Conservation (phyloP, 1,140 invertebrate genomes). For the Cydia splendana region DNA sequence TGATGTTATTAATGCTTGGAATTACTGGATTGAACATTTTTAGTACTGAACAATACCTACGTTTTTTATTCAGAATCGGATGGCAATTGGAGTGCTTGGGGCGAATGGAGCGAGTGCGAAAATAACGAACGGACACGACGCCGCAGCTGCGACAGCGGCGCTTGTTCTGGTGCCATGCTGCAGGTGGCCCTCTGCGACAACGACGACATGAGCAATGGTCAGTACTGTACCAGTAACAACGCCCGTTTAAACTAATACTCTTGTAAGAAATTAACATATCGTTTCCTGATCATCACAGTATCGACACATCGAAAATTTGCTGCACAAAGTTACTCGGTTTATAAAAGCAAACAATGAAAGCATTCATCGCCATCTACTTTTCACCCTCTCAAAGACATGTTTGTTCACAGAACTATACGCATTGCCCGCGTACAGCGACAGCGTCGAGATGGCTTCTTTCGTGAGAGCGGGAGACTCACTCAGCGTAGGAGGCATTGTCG, state of each 20-base stretch:
- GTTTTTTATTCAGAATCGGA: slow-evolving; percentile 59
- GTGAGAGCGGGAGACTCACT: slow-evolving; percentile 64
- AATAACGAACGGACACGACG: slow-evolving; percentile 83
- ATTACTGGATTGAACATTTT: too few relatives aligned
- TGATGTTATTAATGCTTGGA: too few relatives aligned
- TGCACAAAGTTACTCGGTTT: too few relatives aligned
- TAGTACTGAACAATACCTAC: not conserved
- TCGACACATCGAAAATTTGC: too few relatives aligned
- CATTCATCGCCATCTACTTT: not conserved
- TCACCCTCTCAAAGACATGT: slow-evolving; percentile 4
- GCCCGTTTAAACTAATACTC: not conserved
- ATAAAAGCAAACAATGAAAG: too few relatives aligned
- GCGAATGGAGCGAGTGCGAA: slow-evolving; percentile 85
- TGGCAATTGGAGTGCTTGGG: slow-evolving; percentile 83
- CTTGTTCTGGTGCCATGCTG: slow-evolving; percentile 83
- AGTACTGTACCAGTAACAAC: not conserved
- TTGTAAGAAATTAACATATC: too few relatives aligned
- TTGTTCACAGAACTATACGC: slow-evolving; percentile 66
- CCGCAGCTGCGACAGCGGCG: slow-evolving; percentile 79
- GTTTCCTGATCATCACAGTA: too few relatives aligned
- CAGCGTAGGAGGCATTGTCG: slow-evolving; percentile 71
- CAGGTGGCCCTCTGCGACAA: slow-evolving; percentile 84
- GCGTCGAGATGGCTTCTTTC: slow-evolving; percentile 66
- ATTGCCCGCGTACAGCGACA: slow-evolving; percentile 69
- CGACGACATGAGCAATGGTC: slow-evolving; percentile 46